A percentile compares a stretch with the other conserved stretches of the same genome.
These are phyloP conservation scores for Girardinus metallicus DNA, from an alignment of 2,797 vertebrate species.

Conservation along the genomic window DNA sequence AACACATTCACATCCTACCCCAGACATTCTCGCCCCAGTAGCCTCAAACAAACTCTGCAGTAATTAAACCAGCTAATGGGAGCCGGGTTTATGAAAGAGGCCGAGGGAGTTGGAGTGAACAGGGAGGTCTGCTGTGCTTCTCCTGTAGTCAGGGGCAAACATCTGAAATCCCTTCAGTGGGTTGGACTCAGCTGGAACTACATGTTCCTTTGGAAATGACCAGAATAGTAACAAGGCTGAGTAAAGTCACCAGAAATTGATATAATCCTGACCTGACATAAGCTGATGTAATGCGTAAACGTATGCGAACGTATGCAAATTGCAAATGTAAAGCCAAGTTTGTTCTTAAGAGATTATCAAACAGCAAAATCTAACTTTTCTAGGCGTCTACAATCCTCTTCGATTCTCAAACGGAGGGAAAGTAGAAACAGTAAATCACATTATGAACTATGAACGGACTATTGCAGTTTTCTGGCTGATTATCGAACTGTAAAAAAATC, in stretches of 20 bases:
- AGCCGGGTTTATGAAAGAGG: conserved; percentile 52
- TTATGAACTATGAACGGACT: neutral
- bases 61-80: conserved; percentile 52
- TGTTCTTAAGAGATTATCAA: neutral
- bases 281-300: neutral
- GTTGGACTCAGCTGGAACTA: neutral
- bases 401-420: neutral
- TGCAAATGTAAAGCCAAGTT: neutral
- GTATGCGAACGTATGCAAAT: neutral
- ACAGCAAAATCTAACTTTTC: neutral
- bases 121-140: conserved; percentile 45
- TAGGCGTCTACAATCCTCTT: neutral
- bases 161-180: conserved; percentile 1
- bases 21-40: conserved; percentile 58
- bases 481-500: too few relatives aligned
- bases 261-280: neutral
- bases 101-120: neutral
- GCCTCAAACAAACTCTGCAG: conserved; percentile 53
- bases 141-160: conserved; percentile 23
- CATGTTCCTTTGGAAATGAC: conserved; percentile 12
- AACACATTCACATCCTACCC: conserved; percentile 34
- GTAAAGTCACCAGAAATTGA: neutral
- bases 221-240: neutral
- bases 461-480: too few relatives aligned
- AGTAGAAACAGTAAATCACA: neutral